These are phyloP conservation scores for Furcifer pardalis DNA, from an alignment of 2,797 vertebrate genomes.

Conservation along the genomic window DNA sequence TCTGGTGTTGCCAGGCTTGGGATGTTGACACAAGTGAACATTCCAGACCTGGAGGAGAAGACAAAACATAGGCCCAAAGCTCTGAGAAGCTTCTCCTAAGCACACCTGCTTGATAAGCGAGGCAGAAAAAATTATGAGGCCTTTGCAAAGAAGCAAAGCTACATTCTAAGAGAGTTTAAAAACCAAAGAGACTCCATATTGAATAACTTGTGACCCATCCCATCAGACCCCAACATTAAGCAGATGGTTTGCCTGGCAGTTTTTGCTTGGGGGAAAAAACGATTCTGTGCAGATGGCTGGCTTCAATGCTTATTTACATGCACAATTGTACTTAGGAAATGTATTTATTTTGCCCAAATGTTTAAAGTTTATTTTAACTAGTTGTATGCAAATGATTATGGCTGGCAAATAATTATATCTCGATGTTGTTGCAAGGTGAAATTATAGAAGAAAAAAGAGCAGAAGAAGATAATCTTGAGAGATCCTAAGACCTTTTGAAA, in stretches of 20 bases:
- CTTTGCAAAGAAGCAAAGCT: too few relatives aligned
- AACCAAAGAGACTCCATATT: too few relatives aligned
- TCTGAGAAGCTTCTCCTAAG: too few relatives aligned
- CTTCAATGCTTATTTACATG: conserved; percentile 10
- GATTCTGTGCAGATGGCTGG: conserved; percentile 20
- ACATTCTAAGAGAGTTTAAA: too few relatives aligned
- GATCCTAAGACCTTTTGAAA: neutral
- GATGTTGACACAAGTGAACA: too few relatives aligned
- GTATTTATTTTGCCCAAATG: neutral
- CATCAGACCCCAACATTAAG: neutral
- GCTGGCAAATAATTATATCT: neutral
- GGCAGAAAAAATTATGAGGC: too few relatives aligned
- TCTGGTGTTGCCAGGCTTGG: too few relatives aligned
- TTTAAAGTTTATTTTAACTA: neutral
- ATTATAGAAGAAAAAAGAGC: neutral
- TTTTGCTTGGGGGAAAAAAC: neutral
- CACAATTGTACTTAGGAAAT: conserved; percentile 6
- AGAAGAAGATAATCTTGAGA: neutral
- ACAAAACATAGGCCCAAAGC: too few relatives aligned
- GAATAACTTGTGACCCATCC: too few relatives aligned
- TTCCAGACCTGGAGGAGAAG: too few relatives aligned
- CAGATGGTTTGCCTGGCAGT: conserved; percentile 23
- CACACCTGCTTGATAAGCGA: too few relatives aligned
- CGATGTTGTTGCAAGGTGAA: neutral
- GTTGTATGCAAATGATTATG: neutral